These are phyloP conservation scores for Danionella cerebrum DNA, from an alignment of 2,113 vertebrate genomes.

Conservation along the genomic window DNA sequence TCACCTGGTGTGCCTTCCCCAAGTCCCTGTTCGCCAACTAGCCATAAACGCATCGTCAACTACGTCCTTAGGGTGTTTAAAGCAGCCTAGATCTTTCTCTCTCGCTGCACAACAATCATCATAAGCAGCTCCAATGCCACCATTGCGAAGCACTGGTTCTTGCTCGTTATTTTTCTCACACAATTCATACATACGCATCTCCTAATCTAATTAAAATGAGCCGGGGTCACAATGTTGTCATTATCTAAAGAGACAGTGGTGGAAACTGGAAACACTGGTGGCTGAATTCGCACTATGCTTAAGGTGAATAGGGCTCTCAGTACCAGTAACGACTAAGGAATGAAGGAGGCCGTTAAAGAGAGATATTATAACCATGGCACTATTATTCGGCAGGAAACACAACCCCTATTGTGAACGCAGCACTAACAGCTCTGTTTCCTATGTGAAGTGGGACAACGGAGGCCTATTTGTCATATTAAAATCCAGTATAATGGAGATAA, in stretches of 20 bases:
- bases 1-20: neutral
- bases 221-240: too few species aligned
- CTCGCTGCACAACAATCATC: neutral
- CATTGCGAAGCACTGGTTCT: neutral
- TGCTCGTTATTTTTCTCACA: neutral
- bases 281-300: neutral
- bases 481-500: constrained; percentile 1
- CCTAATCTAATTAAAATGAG: neutral
- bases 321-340: neutral
- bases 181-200: neutral
- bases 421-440: neutral
- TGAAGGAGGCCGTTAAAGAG: neutral
- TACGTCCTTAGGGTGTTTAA: neutral
- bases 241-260: constrained; percentile 1
- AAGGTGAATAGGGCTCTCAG: neutral
- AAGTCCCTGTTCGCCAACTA: neutral
- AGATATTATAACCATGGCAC: neutral
- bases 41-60: neutral
- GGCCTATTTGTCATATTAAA: constrained; percentile 16
- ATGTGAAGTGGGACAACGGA: neutral
- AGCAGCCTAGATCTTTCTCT: neutral
- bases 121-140: neutral
- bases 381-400: constrained; percentile 22
- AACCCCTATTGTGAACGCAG: neutral
- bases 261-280: neutral